These are phyloP conservation scores for Noctua janthina DNA, from an alignment of 2,888 invertebrate genomes.

Conservation along the genomic window DNA sequence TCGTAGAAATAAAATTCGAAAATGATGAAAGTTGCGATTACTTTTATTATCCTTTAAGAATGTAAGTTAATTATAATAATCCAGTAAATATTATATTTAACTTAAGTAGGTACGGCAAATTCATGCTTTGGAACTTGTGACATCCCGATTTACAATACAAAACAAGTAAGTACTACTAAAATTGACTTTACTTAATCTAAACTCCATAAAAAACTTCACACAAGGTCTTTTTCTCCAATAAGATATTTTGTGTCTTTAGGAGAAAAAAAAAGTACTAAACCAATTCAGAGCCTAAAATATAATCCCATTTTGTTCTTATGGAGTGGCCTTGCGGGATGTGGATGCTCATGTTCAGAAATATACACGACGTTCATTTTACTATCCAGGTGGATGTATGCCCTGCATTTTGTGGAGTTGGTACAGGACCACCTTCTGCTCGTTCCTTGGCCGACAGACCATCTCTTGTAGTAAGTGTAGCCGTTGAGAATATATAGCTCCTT, in stretches of 20 bases:
- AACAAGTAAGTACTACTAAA: neutral
- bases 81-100: neutral
- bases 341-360: slow-evolving; percentile 56
- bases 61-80: neutral
- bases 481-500: slow-evolving; percentile 62
- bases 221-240: neutral
- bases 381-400: slow-evolving; percentile 57
- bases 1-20: slow-evolving; percentile 26
- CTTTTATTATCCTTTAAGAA: neutral
- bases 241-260: neutral
- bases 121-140: neutral
- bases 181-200: neutral
- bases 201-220: neutral
- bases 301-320: slow-evolving; percentile 57
- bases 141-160: neutral
- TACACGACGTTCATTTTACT: slow-evolving; percentile 44
- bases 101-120: neutral
- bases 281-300: slow-evolving; percentile 61
- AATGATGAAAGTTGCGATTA: neutral
- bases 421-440: slow-evolving; percentile 66
- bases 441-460: slow-evolving; percentile 56
- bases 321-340: slow-evolving; percentile 59
- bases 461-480: slow-evolving; percentile 72
- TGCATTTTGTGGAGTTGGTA: slow-evolving; percentile 58
- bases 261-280: neutral